A percentile compares a stretch with the other conserved stretches of the same genome.
Conservation (phyloP, 2,113 vertebrate genomes). For the Girardinichthys multiradiatus region DNA sequence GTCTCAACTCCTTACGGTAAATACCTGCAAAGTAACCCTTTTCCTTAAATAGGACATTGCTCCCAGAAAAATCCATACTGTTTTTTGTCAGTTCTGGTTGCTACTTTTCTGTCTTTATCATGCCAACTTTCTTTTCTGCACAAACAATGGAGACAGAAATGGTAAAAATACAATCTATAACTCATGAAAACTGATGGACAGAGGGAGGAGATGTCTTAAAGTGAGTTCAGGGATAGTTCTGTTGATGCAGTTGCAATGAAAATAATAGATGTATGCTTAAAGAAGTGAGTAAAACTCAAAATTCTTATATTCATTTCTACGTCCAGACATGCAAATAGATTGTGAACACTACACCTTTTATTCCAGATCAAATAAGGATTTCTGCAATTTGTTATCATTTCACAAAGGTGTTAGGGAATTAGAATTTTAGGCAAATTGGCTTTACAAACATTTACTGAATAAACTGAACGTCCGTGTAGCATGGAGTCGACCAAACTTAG, state of each 20-base stretch:
- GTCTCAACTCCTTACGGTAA: conserved; percentile 6
- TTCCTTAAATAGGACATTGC: conserved; percentile 24
- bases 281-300: no score
- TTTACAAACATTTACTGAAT: no score
- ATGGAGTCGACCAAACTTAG: no score
- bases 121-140: conserved; percentile 6
- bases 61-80: conserved; percentile 29
- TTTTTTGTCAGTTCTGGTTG: background rate
- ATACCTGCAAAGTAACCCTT: conserved; percentile 37
- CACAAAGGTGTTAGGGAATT: no score
- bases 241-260: background rate
- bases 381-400: no score
- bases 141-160: background rate
- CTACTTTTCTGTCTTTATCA: conserved; percentile 20
- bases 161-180: conserved; percentile 17
- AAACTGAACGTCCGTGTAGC: no score
- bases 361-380: no score
- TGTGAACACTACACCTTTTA: no score
- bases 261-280: no score
- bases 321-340: no score
- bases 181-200: conserved; percentile 10
- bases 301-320: no score
- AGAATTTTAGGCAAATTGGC: no score
- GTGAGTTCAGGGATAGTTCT: conserved; percentile 5
- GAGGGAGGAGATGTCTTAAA: conserved; percentile 19